These are phyloP conservation scores for Dipus sagitta DNA, from an alignment of 2,797 vertebrate genomes.

Conservation along the genomic window DNA sequence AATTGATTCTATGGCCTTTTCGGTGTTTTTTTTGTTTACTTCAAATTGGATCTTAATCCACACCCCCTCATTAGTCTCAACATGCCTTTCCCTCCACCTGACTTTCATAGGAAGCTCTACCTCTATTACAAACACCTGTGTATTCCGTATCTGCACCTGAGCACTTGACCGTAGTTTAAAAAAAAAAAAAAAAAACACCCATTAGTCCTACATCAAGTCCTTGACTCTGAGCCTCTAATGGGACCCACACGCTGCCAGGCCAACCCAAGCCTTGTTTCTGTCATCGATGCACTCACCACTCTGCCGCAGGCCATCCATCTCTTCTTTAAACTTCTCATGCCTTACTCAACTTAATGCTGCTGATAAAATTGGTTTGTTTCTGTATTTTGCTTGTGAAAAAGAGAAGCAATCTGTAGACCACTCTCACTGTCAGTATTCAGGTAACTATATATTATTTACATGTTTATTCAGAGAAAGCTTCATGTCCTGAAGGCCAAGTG, in stretches of 20 bases:
- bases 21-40: accelerated
- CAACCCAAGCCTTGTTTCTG: not conserved
- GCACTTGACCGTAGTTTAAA: not conserved
- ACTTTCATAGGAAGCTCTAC: not conserved
- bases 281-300: not conserved
- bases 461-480: not conserved
- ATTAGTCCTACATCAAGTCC: not conserved
- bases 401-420: not conserved
- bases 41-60: not conserved
- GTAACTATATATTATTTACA: too few relatives aligned
- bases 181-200: not conserved
- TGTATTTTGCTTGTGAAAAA: not conserved
- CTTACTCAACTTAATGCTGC: not conserved
- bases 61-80: not conserved
- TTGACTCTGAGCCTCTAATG: not conserved
- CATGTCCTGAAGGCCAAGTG: too few relatives aligned
- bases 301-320: not conserved
- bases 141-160: not conserved
- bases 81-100: not conserved
- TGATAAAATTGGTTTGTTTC: not conserved
- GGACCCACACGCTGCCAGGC: not conserved
- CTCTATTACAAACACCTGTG: not conserved
- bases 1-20: not conserved
- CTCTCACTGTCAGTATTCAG: too few relatives aligned
- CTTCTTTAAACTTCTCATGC: not conserved